Evolutionary conservation across 2,797 vertebrate species (phyloP), one percentile per base, ranked within the genome.

Genomic region (Epinephelus malabaricus): DNA sequence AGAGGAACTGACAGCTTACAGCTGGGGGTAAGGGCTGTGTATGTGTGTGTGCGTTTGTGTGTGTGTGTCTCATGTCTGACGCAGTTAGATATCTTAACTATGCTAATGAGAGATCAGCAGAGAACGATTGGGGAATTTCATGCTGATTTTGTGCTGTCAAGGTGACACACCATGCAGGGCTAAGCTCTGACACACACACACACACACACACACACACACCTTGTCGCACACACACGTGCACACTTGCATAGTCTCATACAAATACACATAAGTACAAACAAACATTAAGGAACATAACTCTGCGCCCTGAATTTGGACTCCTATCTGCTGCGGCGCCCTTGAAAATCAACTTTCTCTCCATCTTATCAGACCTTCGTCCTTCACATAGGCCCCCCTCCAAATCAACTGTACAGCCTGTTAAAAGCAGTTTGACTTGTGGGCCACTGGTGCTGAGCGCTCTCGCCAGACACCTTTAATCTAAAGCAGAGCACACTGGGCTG

Each of bases 1-100:
- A 94, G 90, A 93, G 90, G 92, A 94, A 93, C 92, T 94, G 94
- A 94, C 94, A 94, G 92, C 90, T 94, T 94, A 94, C 94, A 94
- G 94, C 94, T 94, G 93, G 92, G 92, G 94, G 93, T 93, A 90
- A 92, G 86, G 89, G 79, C 86, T 90, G 87, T 70, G 82, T 78
- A 54, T 75, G 68, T 81, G 75, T 21, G 74, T 71, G 84, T 67
- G 47, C 67, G 43, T 59, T 54, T 71, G 74, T 47, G 51, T 49
- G 27, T 70, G 81, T 55, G 85, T 67, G 73, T 89, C 65, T 90
- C 81, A 82, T 93, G 92, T 94, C 92, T 94, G 94, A 94, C 93
- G 92, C 92, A 93, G 90, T 94, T 93, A 93, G 93, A 94, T 94
- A 94, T 94, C 93, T 94, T 94, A 94, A 94, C 94, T 93, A 93